phyloP scores from a whole-genome alignment of 2,888 invertebrate genomes.

The Lasioglossum morio region DNA sequence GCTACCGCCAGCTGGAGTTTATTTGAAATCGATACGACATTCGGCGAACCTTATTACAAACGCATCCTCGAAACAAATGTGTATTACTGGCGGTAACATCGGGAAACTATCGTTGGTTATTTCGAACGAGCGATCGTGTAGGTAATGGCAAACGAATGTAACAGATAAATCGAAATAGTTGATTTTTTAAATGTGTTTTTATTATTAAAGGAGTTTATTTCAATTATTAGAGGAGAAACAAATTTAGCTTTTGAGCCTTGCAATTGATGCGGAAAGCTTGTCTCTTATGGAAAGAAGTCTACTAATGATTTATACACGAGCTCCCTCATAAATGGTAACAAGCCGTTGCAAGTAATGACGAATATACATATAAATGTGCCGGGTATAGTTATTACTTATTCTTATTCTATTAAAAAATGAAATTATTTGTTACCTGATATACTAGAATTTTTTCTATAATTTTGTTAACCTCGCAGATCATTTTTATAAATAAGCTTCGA shows the following conservation, averaged over 20 bases:
- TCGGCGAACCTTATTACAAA: constrained; percentile 7
- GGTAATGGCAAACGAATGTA: background rate
- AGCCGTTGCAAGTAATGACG: background rate
- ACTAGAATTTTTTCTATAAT: background rate
- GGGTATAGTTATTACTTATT: background rate
- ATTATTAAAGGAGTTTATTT: background rate
- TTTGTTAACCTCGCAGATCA: background rate
- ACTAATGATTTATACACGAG: background rate
- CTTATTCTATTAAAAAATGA: background rate
- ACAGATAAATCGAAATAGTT: background rate
- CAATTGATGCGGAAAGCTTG: background rate
- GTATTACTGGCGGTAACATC: background rate
- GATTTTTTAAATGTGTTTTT: background rate
- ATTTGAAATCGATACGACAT: constrained; percentile 42
- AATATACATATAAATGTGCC: background rate
- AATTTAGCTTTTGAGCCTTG: too few relatives aligned
- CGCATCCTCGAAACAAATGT: constrained; percentile 7
- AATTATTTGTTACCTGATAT: background rate
- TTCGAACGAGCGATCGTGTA: background rate
- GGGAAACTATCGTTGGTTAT: background rate
- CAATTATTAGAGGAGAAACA: background rate
- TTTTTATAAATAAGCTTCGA: too few relatives aligned
- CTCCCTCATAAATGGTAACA: background rate
- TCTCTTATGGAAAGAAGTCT: background rate
- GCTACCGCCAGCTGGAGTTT: constrained; percentile 28